These are phyloP conservation scores for Pyxicephalus adspersus DNA, from an alignment of 2,113 vertebrate genomes.

Conservation along the genomic window DNA sequence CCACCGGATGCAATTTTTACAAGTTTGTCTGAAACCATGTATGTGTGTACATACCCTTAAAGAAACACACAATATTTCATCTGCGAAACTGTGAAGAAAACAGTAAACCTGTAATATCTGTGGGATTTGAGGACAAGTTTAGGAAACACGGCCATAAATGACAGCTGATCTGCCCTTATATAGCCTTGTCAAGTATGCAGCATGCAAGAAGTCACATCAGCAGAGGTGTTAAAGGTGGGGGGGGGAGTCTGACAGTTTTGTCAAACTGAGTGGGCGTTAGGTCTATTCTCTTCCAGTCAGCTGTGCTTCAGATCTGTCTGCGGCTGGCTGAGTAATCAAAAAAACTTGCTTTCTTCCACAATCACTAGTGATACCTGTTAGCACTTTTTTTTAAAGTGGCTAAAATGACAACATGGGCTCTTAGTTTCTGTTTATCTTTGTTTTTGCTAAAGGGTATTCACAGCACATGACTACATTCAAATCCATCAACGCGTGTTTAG, in stretches of 20 bases:
- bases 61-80: too few relatives aligned
- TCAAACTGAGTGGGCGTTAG: conserved; percentile 14
- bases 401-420: not conserved
- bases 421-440: conserved; percentile 1
- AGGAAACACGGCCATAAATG: too few relatives aligned
- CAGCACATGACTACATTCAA: not conserved
- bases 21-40: too few relatives aligned
- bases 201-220: not conserved
- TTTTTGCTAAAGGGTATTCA: not conserved
- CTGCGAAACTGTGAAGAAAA: too few relatives aligned
- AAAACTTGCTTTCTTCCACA: not conserved
- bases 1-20: too few relatives aligned
- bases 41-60: too few relatives aligned
- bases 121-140: too few relatives aligned
- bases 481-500: too few relatives aligned
- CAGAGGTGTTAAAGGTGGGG: not conserved
- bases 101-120: too few relatives aligned
- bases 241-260: not conserved
- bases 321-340: conserved; percentile 7
- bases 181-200: not conserved
- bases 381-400: not conserved
- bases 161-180: not conserved
- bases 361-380: not conserved
- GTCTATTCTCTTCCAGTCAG: conserved; percentile 24
- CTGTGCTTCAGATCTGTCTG: conserved; percentile 20